Evolutionary conservation across 2,113 vertebrate genomes (phyloP).

Genomic region (Mus musculus): GRCm39 chrX:14771501-14772000

Average conservation of each 20-base stretch:
- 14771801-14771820: background rate
- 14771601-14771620: background rate
- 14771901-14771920: background rate
- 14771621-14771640: background rate
- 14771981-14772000: background rate
- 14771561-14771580: conserved; percentile 15
- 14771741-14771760: background rate
- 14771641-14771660: background rate
- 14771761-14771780: conserved; percentile 24
- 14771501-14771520: background rate
- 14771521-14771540: background rate
- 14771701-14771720: background rate
- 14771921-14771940: background rate
- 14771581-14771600: background rate
- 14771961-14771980: background rate
- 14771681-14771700: background rate
- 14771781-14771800: background rate
- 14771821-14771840: conserved; percentile 24
- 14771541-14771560: background rate
- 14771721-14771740: background rate
- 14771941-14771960: background rate
- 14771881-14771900: background rate
- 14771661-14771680: background rate
- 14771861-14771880: background rate
- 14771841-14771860: background rate